Percentiles rank a stretch among this genome's conserved stretches.
Conservation (phyloP, 2,888 invertebrate species). For the Clistopyga incitator region DNA sequence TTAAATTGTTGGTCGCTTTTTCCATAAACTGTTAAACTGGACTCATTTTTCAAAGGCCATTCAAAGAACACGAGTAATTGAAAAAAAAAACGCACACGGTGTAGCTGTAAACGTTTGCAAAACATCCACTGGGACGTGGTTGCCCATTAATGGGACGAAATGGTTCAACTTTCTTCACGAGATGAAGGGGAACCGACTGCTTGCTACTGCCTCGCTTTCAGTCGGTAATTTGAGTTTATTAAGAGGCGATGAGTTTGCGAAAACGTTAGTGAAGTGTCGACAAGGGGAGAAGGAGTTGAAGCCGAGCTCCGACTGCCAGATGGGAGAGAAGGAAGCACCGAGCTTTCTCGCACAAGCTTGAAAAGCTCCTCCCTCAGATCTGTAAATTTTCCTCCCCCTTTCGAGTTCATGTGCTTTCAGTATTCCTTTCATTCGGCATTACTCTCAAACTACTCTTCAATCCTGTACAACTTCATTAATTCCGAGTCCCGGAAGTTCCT, state of each 20-base stretch:
- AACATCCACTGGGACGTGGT: neutral
- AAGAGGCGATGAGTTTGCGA: slow-evolving; percentile 28
- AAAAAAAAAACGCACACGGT: no score
- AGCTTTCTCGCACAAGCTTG: neutral
- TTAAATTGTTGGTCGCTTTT: neutral
- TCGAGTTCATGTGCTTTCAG: neutral
- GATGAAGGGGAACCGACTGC: neutral
- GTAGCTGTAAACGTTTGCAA: neutral
- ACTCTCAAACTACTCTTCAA: slow-evolving; percentile 5
- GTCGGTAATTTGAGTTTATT: slow-evolving; percentile 47
- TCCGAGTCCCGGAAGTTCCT: slow-evolving; percentile 8
- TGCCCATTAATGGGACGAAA: neutral
- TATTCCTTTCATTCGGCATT: slow-evolving; percentile 1
- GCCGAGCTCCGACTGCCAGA: neutral
- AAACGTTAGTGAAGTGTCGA: slow-evolving; percentile 25
- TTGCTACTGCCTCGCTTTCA: slow-evolving; percentile 6
- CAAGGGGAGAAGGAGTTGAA: slow-evolving; percentile 1
- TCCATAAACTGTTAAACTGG: neutral
- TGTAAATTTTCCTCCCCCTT: slow-evolving; percentile 16
- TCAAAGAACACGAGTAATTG: neutral
- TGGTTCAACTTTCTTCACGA: neutral
- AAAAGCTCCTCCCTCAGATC: slow-evolving; percentile 14
- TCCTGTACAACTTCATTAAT: slow-evolving; percentile 29
- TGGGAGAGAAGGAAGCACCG: neutral
- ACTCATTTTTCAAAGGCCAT: neutral